phyloP scores from a whole-genome alignment of 64 coral and sea anemone species.

The Stylophora pistillata region DNA sequence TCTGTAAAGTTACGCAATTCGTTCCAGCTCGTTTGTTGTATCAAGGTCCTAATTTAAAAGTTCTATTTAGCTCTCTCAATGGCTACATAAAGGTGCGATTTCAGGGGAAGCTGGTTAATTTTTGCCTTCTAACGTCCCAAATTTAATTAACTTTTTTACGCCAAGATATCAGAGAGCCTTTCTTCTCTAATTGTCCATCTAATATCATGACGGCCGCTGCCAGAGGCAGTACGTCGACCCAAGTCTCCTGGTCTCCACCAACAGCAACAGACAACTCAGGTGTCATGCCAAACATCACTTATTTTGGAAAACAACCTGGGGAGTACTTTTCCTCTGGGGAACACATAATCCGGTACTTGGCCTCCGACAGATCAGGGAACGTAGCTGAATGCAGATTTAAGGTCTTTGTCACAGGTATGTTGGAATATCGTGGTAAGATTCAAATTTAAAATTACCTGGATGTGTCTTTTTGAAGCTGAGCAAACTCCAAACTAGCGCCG shows the following conservation, averaged over 20 bases:
- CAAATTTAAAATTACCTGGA: too few species aligned
- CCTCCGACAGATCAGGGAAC: slow-evolving; percentile 41
- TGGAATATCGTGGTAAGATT: too few species aligned
- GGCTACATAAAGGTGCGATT: too few species aligned
- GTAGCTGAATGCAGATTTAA: slow-evolving; percentile 31
- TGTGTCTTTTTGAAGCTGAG: too few species aligned
- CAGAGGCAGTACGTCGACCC: neutral
- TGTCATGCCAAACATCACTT: slow-evolving; percentile 17
- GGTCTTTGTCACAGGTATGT: slow-evolving; percentile 28
- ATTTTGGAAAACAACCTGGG: slow-evolving; percentile 31
- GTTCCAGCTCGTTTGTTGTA: too few species aligned
- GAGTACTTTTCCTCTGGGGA: slow-evolving; percentile 18
- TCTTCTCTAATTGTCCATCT: slow-evolving; percentile 22
- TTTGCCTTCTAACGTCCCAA: neutral
- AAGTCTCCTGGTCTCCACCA: slow-evolving; percentile 19
- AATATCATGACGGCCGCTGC: slow-evolving; percentile 32
- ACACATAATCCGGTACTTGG: slow-evolving; percentile 38
- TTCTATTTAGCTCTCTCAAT: too few species aligned
- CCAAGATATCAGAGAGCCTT: neutral
- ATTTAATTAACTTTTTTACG: neutral
- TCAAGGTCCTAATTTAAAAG: too few species aligned
- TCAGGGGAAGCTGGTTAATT: too few species aligned
- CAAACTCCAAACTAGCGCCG: too few species aligned
- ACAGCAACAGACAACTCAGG: slow-evolving; percentile 52
- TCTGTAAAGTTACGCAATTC: too few species aligned